Evolutionary conservation across 1,140 invertebrate genomes (phyloP).

Genomic region (Phymastichus coffea): DNA sequence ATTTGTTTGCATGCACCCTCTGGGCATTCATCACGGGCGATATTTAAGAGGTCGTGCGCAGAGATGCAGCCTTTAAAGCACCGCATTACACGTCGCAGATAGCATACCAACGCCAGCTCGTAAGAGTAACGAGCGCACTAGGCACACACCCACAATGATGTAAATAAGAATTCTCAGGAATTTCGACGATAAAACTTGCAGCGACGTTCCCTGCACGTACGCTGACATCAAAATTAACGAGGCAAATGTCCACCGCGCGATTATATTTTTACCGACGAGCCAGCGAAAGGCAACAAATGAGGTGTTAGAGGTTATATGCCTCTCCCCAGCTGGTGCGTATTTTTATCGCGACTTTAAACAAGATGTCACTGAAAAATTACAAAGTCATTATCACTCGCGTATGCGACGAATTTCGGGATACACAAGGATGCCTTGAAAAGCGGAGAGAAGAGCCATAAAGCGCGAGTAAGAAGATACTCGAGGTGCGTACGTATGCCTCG

Average conservation of each 20-base stretch:
- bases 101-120: too few relatives aligned
- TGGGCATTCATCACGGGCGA: neutral
- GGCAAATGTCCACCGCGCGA: conserved; percentile 32
- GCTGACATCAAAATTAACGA: too few relatives aligned
- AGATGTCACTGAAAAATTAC: neutral
- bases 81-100: conserved; percentile 15
- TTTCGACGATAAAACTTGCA: too few relatives aligned
- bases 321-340: neutral
- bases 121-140: too few relatives aligned
- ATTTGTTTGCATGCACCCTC: neutral
- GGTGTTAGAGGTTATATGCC: conserved; percentile 30
- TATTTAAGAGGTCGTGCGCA: conserved; percentile 4
- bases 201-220: too few relatives aligned
- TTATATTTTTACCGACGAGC: conserved; percentile 35
- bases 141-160: too few relatives aligned
- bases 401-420: neutral
- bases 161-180: too few relatives aligned
- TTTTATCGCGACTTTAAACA: too few relatives aligned
- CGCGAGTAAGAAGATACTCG: conserved; percentile 4
- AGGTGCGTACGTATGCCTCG: too few relatives aligned
- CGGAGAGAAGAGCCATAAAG: neutral
- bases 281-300: conserved; percentile 33
- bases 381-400: too few relatives aligned
- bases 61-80: conserved; percentile 11
- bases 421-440: neutral